Conservation (phyloP, 2,888 invertebrate genomes). For the Baronia brevicornis region DNA sequence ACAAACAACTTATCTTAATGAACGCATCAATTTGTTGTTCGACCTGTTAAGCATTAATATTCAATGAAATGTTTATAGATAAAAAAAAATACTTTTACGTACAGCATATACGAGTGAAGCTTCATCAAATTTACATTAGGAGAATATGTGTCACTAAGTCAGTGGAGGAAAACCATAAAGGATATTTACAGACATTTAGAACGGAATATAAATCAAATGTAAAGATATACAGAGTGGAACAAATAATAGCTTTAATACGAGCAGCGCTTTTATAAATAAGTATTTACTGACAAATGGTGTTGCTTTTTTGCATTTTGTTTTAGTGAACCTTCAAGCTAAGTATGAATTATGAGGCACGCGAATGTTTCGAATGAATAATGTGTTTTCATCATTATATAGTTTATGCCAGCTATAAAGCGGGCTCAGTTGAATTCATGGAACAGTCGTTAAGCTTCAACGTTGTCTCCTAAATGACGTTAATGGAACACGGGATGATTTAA, state of each 20-base stretch:
- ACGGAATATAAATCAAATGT: constrained; percentile 21
- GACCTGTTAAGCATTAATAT: no score
- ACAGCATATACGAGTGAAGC: no score
- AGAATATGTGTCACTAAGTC: constrained; percentile 6
- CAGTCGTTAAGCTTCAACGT: constrained; percentile 31
- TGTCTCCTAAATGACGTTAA: constrained; percentile 16
- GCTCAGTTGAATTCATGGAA: constrained; percentile 39
- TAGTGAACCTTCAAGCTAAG: constrained; percentile 25
- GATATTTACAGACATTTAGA: constrained; percentile 19
- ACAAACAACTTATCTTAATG: no score
- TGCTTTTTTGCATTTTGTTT: constrained; percentile 23
- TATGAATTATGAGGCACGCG: constrained; percentile 48
- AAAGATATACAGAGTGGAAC: constrained; percentile 24
- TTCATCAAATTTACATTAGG: no score
- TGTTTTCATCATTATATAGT: constrained; percentile 32
- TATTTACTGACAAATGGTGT: constrained; percentile 27
- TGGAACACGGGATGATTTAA: neutral
- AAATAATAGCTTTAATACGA: constrained; percentile 17
- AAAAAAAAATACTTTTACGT: no score
- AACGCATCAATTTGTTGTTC: no score
- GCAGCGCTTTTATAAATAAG: constrained; percentile 19
- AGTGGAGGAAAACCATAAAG: constrained; percentile 15
- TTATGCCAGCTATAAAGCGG: constrained; percentile 42
- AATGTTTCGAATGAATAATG: constrained; percentile 48
- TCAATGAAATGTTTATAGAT: no score